Evolutionary conservation across 1,140 invertebrate genomes (phyloP).

Genomic region (Achatina immaculata): DNA sequence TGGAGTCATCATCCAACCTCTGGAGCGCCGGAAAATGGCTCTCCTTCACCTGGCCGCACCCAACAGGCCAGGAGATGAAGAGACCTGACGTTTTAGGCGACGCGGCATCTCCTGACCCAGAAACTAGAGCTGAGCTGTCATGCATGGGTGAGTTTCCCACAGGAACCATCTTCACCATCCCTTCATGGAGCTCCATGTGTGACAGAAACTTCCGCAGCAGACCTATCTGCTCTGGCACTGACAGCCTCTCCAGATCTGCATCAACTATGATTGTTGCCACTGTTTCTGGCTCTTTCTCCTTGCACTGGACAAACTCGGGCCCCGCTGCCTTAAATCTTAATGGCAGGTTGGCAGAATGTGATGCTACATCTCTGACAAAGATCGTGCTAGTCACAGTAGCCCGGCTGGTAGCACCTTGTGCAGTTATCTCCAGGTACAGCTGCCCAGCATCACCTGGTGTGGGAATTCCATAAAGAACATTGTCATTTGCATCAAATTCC

Average conservation of each 20-base stretch:
- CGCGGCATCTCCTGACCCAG: constrained; percentile 76
- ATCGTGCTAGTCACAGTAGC: constrained; percentile 63
- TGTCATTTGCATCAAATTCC: constrained; percentile 64
- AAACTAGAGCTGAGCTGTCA: constrained; percentile 73
- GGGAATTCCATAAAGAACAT: constrained; percentile 76
- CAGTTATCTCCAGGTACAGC: constrained; percentile 75
- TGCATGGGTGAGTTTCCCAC: constrained; percentile 62
- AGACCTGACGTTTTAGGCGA: constrained; percentile 72
- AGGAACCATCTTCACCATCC: constrained; percentile 72
- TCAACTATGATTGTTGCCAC: constrained; percentile 68
- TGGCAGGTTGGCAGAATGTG: constrained; percentile 37
- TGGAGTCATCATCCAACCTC: constrained; percentile 76
- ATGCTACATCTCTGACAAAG: constrained; percentile 51
- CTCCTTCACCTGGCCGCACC: constrained; percentile 77
- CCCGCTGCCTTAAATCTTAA: constrained; percentile 39
- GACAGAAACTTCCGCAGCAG: constrained; percentile 56
- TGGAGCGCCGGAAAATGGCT: constrained; percentile 75
- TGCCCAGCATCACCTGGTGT: constrained; percentile 74
- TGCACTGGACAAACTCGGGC: constrained; percentile 59
- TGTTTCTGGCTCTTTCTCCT: constrained; percentile 62
- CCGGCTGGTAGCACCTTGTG: constrained; percentile 45
- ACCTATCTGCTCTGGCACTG: constrained; percentile 49
- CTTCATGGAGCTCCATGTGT: constrained; percentile 60
- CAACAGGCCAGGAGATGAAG: constrained; percentile 77
- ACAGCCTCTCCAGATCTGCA: constrained; percentile 58